Evolutionary conservation across 2,797 vertebrate genomes (phyloP).

Genomic region (Sebastes nivosus): DNA sequence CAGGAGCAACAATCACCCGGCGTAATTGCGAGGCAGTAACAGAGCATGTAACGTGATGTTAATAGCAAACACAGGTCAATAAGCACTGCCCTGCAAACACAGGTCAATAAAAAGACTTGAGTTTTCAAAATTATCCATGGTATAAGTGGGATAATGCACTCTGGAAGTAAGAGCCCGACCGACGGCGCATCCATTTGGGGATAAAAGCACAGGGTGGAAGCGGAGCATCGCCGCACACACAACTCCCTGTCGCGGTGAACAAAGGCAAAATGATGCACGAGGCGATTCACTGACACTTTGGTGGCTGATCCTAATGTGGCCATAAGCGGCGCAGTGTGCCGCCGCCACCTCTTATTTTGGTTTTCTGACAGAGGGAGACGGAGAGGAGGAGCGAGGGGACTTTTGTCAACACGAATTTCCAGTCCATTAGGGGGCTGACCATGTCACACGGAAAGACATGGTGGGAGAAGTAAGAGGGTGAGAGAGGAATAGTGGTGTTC

Average conservation of each 20-base stretch:
- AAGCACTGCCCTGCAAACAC: conserved; percentile 12
- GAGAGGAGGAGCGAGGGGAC: conserved; percentile 32
- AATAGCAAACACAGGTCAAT: conserved; percentile 39
- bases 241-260: conserved; percentile 58
- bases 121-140: conserved; percentile 51
- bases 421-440: conserved; percentile 74
- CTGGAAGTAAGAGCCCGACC: conserved; percentile 29
- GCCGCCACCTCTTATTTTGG: conserved; percentile 74
- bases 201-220: conserved; percentile 57
- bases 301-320: conserved; percentile 74
- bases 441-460: conserved; percentile 63
- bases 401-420: conserved; percentile 65
- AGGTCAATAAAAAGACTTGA: conserved; percentile 46
- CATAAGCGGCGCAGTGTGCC: conserved; percentile 66
- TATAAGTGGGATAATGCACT: conserved; percentile 58
- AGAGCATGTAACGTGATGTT: conserved; percentile 1
- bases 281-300: conserved; percentile 63
- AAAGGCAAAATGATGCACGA: conserved; percentile 74
- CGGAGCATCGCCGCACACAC: conserved; percentile 28
- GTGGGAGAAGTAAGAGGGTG: conserved; percentile 14
- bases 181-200: conserved; percentile 57
- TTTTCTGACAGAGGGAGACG: conserved; percentile 50
- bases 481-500: not conserved
- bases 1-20: not conserved
- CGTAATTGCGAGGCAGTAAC: not conserved